Evolutionary conservation across 2,797 vertebrate species (phyloP).

Genomic region (Thripadectes ignobilis): DNA sequence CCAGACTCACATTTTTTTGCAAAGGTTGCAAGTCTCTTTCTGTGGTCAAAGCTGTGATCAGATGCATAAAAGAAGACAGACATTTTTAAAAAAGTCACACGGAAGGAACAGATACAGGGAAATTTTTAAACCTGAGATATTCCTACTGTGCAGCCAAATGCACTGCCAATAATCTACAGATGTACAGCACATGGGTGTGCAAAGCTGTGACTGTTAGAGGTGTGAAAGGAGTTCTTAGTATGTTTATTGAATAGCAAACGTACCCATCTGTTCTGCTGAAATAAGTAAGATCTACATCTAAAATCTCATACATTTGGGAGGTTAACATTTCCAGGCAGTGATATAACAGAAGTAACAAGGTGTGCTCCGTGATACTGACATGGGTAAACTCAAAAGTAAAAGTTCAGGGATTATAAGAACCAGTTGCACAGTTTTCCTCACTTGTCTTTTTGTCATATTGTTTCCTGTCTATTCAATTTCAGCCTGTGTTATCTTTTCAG

Average conservation of each 20-base stretch:
- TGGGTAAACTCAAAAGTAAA: conserved; percentile 27
- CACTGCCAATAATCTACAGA: conserved; percentile 57
- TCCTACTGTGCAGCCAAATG: conserved; percentile 55
- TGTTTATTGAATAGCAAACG: conserved; percentile 51
- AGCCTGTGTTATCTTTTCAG: background rate
- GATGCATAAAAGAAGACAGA: conserved; percentile 41
- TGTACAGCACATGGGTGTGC: conserved; percentile 60
- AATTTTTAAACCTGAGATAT: conserved; percentile 56
- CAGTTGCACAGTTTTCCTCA: background rate
- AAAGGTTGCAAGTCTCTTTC: conserved; percentile 22
- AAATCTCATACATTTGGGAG: background rate
- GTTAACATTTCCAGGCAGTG: conserved; percentile 26
- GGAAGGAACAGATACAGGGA: conserved; percentile 2
- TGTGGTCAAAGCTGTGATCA: conserved; percentile 61
- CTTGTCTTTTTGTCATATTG: background rate
- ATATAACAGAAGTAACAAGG: conserved; percentile 23
- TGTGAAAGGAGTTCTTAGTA: conserved; percentile 57
- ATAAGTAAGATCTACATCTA: background rate
- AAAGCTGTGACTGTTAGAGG: conserved; percentile 65
- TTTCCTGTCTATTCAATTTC: background rate
- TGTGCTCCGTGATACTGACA: background rate
- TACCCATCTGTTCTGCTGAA: conserved; percentile 60
- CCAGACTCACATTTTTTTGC: conserved; percentile 37
- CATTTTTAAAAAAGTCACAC: background rate
- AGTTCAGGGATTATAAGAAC: background rate